phyloP scores from a whole-genome alignment of 2,113 vertebrate species.

The Ptychochromis oligacanthus region DNA sequence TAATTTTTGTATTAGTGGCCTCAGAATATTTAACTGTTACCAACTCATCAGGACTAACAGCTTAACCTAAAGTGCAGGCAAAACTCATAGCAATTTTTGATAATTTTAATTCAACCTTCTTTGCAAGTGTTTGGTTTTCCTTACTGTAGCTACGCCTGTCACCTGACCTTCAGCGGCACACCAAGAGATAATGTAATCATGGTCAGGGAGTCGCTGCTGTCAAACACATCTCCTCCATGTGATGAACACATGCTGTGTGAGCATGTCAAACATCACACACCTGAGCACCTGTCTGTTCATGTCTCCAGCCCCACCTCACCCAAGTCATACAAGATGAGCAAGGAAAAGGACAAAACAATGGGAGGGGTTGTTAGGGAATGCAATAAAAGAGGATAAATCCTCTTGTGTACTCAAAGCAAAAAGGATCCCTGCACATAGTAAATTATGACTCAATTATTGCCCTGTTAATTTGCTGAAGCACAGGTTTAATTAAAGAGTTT shows the following conservation, averaged over 20 bases:
- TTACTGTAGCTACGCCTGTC: slow-evolving; percentile 23
- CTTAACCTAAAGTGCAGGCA: not conserved
- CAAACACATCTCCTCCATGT: slow-evolving; percentile 69
- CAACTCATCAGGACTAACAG: too few species aligned
- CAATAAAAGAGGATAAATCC: not conserved
- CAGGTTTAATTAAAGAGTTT: slow-evolving; percentile 35
- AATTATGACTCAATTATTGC: slow-evolving; percentile 29
- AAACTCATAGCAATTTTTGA: not conserved
- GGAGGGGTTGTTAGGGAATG: slow-evolving; percentile 3
- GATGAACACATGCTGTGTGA: slow-evolving; percentile 76
- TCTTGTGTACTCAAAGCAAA: not conserved
- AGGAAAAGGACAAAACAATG: slow-evolving; percentile 46
- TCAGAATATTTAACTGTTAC: too few species aligned
- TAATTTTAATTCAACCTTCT: slow-evolving; percentile 37
- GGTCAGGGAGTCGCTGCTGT: slow-evolving; percentile 77
- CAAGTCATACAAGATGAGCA: slow-evolving; percentile 27
- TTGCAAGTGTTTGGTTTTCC: slow-evolving; percentile 20
- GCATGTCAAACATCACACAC: slow-evolving; percentile 80
- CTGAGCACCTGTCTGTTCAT: slow-evolving; percentile 75
- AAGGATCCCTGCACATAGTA: not conserved
- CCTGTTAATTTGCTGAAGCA: slow-evolving; percentile 43
- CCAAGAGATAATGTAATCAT: slow-evolving; percentile 82
- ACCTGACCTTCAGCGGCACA: slow-evolving; percentile 75
- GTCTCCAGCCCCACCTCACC: slow-evolving; percentile 28
- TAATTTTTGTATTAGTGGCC: too few species aligned